Base-by-base conservation (phyloP, 1,140 invertebrate genomes). In the Plectrocnemia conspersa region DNA sequence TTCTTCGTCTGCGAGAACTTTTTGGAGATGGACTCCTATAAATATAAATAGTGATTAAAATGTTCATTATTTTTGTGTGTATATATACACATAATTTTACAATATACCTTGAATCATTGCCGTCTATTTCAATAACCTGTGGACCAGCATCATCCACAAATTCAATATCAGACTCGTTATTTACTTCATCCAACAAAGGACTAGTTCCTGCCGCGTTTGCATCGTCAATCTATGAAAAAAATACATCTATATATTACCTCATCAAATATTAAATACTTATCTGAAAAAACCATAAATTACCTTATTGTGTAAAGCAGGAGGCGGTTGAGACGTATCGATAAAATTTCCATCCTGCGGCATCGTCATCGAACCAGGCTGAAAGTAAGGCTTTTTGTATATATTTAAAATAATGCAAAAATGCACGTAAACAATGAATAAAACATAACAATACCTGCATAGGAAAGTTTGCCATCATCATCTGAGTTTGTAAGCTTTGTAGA, bases 401-500 rank as follows among this genome's bases (percentile, higher is more conserved):
- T 18, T 10, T 44, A 44, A 19, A 44, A 44, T 44, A 11, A 44
- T 6, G 22, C 22, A 22, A 22, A 4, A 22, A 44, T 44, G 72
- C 52, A 60, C 71, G 71, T 35, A 11, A 16, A n/a, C 16, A 3
- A 23, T 19, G n/a, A 44, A 33, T 53, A 7, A 42, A 47, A 24
- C 15, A 19, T 46, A 19, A 27, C 41, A 6, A 32, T 40, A 58
- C 60, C 53, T 62, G 69, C 64, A 74, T 68, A 50, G 72, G 71
- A 68, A 76, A 69, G 54, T 73, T 71, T 18, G 73, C 68, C 65
- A 75, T 71, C 44, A 74, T 64, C 49, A 74, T 73, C 54, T 74
- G 71, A 4, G 71, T 68, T 59, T 85, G 82, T 3, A 85, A 64
- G 45, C 76, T 84, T 61, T 84, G 84, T 5, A 89, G 70, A 55